Evolutionary conservation across 2,888 invertebrate genomes (phyloP).

Genomic region (Morpho deidamia): DNA sequence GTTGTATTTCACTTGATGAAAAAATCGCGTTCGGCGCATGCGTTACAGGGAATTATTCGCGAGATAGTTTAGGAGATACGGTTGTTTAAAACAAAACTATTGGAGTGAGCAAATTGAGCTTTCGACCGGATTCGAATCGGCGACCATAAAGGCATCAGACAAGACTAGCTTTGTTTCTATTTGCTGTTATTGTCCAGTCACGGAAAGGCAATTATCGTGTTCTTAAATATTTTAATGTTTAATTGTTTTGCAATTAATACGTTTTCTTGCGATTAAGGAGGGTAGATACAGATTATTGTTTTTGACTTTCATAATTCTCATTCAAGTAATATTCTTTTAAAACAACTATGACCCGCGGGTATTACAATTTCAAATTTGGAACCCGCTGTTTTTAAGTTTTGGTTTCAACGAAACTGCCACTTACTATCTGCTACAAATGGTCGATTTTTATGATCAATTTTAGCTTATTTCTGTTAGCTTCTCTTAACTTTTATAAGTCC

Average conservation of each 20-base stretch:
- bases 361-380: slow-evolving; percentile 73
- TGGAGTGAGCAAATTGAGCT: slow-evolving; percentile 64
- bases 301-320: no score
- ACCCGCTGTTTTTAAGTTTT: slow-evolving; percentile 42
- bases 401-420: slow-evolving; percentile 32
- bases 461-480: no score
- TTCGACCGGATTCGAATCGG: slow-evolving; percentile 44
- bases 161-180: slow-evolving; percentile 17
- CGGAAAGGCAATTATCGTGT: slow-evolving; percentile 8
- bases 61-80: slow-evolving; percentile 66
- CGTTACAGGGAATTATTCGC: slow-evolving; percentile 56
- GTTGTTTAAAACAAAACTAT: slow-evolving; percentile 61
- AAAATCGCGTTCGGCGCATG: slow-evolving; percentile 29
- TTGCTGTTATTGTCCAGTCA: slow-evolving; percentile 8
- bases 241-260: slow-evolving; percentile 1
- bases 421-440: not conserved
- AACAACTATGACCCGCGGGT: slow-evolving; percentile 51
- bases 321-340: slow-evolving; percentile 61
- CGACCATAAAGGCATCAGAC: slow-evolving; percentile 28
- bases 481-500: no score
- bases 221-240: slow-evolving; percentile 1
- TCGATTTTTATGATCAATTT: not conserved
- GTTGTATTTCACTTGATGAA: slow-evolving; percentile 17
- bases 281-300: not conserved
- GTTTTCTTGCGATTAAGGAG: not conserved